phyloP scores from a whole-genome alignment of 2,113 vertebrate genomes.

The Corvus cornix region DNA sequence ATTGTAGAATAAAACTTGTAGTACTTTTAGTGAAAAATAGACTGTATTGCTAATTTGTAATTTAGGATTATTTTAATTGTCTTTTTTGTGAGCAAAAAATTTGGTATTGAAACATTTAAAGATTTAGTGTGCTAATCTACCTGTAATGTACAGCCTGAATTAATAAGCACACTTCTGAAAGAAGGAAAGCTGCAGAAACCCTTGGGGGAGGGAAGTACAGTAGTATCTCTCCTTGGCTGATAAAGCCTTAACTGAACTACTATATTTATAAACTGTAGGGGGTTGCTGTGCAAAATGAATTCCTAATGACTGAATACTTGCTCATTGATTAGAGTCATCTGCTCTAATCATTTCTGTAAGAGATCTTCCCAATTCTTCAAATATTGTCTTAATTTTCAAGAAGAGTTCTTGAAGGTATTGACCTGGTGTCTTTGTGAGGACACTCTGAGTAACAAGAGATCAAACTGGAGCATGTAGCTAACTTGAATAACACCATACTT shows the following conservation, averaged over 20 bases:
- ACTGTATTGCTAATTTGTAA: not conserved
- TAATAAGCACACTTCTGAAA: not conserved
- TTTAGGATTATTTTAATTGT: not conserved
- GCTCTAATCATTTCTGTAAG: not conserved
- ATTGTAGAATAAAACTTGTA: not conserved
- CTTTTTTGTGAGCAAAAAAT: fast-evolving
- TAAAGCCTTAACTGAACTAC: not conserved
- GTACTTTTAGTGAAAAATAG: not conserved
- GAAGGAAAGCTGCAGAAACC: not conserved
- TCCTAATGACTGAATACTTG: not conserved
- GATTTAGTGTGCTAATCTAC: not conserved
- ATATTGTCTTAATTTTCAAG: not conserved
- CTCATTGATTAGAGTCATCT: not conserved
- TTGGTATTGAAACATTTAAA: not conserved
- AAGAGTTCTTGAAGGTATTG: not conserved
- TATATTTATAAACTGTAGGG: not conserved
- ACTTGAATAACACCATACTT: not conserved
- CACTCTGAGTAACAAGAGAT: fast-evolving
- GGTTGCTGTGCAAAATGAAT: not conserved
- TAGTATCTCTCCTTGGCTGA: not conserved
- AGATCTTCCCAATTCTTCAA: not conserved
- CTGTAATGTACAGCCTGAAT: not conserved
- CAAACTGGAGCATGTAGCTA: not conserved
- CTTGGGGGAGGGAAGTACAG: not conserved
- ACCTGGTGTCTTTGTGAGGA: not conserved